Conservation (phyloP, 2,888 invertebrate species). For the Rambutsinella grinnellia region DNA sequence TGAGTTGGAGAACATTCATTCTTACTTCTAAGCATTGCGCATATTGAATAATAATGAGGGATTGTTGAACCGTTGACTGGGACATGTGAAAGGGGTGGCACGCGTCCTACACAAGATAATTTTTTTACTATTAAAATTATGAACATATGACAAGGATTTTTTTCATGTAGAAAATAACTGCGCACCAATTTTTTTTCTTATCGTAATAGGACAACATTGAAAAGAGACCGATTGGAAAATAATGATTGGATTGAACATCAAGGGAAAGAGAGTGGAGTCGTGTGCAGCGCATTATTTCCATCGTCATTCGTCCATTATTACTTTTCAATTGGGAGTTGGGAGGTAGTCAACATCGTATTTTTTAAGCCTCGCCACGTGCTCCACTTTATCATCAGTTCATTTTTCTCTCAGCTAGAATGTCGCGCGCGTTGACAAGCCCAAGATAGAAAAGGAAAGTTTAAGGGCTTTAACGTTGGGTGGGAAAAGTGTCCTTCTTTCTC, state of each 20-base stretch:
- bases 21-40: not conserved
- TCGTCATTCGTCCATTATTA: not conserved
- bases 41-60: conserved; percentile 14
- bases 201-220: not conserved
- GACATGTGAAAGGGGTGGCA: not conserved
- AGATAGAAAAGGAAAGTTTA: not conserved
- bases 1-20: conserved; percentile 4
- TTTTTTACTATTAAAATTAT: not conserved
- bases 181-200: too few relatives aligned
- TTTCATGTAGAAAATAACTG: not conserved
- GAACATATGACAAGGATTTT: not conserved
- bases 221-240: not conserved
- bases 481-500: not conserved
- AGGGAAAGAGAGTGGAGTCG: not conserved
- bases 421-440: too few relatives aligned
- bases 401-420: too few relatives aligned
- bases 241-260: not conserved
- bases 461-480: too few relatives aligned
- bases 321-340: not conserved
- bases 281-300: not conserved
- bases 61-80: not conserved
- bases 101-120: not conserved
- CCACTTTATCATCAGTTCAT: conserved; percentile 5
- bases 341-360: not conserved
- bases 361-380: conserved; percentile 3